A percentile compares a stretch with the other conserved stretches of the same genome.
phyloP scores from a whole-genome alignment of 1,140 invertebrate species.

The Temnothorax nylanderi region DNA sequence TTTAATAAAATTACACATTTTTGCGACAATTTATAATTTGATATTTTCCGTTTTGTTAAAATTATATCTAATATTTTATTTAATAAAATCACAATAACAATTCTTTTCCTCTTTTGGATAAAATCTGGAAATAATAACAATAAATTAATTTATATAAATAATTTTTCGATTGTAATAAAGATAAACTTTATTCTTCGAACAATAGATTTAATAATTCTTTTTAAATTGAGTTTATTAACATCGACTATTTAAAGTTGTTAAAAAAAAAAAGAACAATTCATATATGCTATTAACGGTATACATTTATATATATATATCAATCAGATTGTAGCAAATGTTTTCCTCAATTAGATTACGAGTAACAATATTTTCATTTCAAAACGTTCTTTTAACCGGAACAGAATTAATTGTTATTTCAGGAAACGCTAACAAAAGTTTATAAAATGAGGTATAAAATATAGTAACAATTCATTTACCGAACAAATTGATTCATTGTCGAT shows the following conservation, averaged over 20 bases:
- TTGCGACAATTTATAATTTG: not conserved
- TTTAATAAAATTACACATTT: not conserved
- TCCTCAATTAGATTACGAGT: not conserved
- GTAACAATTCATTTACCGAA: not conserved
- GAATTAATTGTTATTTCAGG: not conserved
- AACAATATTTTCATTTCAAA: not conserved
- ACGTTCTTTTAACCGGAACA: not conserved
- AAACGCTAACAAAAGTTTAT: not conserved
- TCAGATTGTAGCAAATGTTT: not conserved
- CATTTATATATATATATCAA: not conserved
- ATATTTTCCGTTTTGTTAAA: not conserved
- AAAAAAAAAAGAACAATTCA: not conserved
- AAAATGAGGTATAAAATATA: not conserved
- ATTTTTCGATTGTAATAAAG: not conserved
- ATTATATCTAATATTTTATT: not conserved
- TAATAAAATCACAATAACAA: not conserved
- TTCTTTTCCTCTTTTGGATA: too few species aligned
- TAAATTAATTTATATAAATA: conserved; percentile 1
- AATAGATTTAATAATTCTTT: not conserved
- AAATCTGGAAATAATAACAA: not conserved
- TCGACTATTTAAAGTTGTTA: not conserved
- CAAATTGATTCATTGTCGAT: too few species aligned
- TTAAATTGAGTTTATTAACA: not conserved
- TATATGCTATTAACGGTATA: not conserved
- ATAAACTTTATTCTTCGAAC: not conserved